Percentiles rank a stretch among this genome's conserved stretches.
phyloP scores from a whole-genome alignment of 2,113 vertebrate species.

The Campylorhamphus procurvoides region DNA sequence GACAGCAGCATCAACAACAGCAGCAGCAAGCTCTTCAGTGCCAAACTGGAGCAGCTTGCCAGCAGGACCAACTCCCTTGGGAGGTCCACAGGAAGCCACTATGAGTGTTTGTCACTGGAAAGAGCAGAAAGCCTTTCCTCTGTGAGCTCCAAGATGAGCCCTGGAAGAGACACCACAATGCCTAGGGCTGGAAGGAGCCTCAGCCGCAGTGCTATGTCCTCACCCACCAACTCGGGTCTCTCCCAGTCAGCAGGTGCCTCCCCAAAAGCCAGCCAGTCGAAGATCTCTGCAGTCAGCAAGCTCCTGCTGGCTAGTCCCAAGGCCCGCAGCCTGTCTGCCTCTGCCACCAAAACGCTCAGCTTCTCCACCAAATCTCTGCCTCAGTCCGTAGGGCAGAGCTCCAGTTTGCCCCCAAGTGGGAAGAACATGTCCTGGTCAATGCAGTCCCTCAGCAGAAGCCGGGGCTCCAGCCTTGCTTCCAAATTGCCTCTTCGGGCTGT shows the following conservation, averaged over 20 bases:
- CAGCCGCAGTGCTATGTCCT: constrained; percentile 81
- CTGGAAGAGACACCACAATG: constrained; percentile 87
- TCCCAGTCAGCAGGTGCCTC: constrained; percentile 80
- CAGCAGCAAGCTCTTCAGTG: constrained; percentile 91
- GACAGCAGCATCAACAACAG: constrained; percentile 84
- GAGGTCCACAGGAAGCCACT: constrained; percentile 81
- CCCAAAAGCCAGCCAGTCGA: constrained; percentile 85
- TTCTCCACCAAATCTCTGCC: constrained; percentile 97
- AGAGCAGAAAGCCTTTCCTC: constrained; percentile 89
- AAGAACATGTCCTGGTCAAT: constrained; percentile 94
- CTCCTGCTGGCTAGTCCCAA: constrained; percentile 94
- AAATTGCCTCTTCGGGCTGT: constrained; percentile 91
- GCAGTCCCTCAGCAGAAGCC: constrained; percentile 91
- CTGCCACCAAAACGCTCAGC: constrained; percentile 93
- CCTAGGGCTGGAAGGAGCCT: constrained; percentile 86
- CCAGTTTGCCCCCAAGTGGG: constrained; percentile 84
- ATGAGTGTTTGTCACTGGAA: constrained; percentile 92
- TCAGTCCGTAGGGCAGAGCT: constrained; percentile 87
- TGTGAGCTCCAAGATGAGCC: constrained; percentile 79
- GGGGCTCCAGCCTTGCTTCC: constrained; percentile 83
- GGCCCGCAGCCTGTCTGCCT: constrained; percentile 87
- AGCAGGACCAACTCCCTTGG: constrained; percentile 92
- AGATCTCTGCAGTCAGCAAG: constrained; percentile 95
- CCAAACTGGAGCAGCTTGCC: constrained; percentile 91
- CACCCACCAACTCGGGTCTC: constrained; percentile 70